Evolutionary conservation across 1,140 invertebrate genomes (phyloP), one percentile per base, ranked within the genome.

Genomic region (Drosophila gunungcola): DNA sequence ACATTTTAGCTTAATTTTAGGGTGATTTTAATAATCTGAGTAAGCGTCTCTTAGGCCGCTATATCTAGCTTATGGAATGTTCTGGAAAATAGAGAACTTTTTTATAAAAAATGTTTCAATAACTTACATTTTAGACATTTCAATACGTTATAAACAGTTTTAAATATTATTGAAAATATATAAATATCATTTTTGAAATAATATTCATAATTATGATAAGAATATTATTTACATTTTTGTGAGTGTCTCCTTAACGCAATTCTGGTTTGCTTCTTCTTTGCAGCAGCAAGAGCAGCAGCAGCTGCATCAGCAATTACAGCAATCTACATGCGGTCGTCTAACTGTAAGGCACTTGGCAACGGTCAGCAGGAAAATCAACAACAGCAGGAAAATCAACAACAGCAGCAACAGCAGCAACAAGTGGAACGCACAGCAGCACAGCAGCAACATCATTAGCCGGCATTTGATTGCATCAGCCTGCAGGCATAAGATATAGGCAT

Each of bases 301-400:
- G 56, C 57, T 38, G 25, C 58, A 63, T 29, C 54, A 29, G 16
- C 38, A 60, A 60, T 42, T 86, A 73, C 82, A 78, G 82, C 52
- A 70, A 81, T 81, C 78, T 82, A 65, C 80, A 83, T 70, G 80
- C 80, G 69, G 69, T 63, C 69, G 61, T 74, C 75, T 88, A 86
- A 86, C 82, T 82, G 82, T 86, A 82, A 70, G 82, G 49, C 49
- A 75, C 81, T 80, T 70, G 76, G 73, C 77, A 85, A 80, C 77
- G 80, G 82, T 86, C 81, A 84, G 77, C 60, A 48, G 42, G 42
- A 76, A 38, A 38, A 10, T 11, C 16, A 21, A 21, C 36, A 36
- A 3, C 13, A 41, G 38, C 38, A 39, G 41, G 42, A 76, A 38
- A 38, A 10, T 11, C 16, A 21, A 21, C 36, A 36, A 3, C 13